Evolutionary conservation across 92 coral and sea anemone species (phyloP).

Genomic region (Actinernus sp.): DNA sequence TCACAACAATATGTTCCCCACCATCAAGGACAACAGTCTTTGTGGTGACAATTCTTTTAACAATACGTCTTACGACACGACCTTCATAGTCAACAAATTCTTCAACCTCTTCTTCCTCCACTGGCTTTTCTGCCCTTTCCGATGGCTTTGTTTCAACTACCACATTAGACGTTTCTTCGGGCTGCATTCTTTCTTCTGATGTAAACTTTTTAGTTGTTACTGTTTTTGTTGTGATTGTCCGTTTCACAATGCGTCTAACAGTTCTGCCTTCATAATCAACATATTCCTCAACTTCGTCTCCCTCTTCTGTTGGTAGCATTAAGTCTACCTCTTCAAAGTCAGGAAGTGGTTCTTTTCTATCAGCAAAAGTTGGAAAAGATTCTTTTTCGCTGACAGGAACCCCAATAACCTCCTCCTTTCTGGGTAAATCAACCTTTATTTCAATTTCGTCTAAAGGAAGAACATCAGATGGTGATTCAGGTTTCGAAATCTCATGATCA

Average conservation of each 20-base stretch:
- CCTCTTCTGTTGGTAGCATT: not conserved
- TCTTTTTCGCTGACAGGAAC: no score
- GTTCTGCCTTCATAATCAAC: constrained; percentile 20
- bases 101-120: constrained; percentile 66
- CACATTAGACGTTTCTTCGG: not conserved
- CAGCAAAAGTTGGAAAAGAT: no score
- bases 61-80: constrained; percentile 70
- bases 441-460: not conserved
- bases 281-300: constrained; percentile 39
- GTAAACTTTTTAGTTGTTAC: constrained; percentile 42
- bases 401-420: not conserved
- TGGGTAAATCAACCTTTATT: not conserved
- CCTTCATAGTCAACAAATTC: constrained; percentile 79
- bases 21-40: constrained; percentile 7
- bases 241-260: not conserved
- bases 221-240: constrained; percentile 12
- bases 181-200: not conserved
- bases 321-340: constrained; percentile 15
- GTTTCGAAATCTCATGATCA: constrained; percentile 16
- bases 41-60: constrained; percentile 44
- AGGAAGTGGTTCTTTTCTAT: not conserved
- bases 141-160: not conserved
- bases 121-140: not conserved
- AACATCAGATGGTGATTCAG: constrained; percentile 27
- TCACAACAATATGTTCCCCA: constrained; percentile 16